phyloP scores from a whole-genome alignment of 2,113 vertebrate genomes.

The Anser cygnoides region DNA sequence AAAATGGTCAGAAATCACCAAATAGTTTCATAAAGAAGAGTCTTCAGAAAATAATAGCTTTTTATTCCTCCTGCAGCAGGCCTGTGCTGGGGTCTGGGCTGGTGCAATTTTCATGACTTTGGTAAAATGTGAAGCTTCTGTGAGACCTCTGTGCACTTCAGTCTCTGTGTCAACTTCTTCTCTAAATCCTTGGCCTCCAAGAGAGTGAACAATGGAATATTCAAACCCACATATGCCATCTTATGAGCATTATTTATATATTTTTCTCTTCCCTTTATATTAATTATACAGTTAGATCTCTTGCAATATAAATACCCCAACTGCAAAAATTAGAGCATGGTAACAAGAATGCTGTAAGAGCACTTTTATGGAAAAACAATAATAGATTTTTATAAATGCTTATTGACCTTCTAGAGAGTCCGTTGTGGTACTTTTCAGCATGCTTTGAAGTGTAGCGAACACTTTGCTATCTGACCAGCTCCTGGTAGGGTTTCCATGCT shows the following conservation, averaged over 20 bases:
- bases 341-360: fast-evolving
- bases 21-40: not conserved
- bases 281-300: not conserved
- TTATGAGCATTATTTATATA: not conserved
- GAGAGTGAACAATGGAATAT: not conserved
- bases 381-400: not conserved
- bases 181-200: not conserved
- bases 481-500: not conserved
- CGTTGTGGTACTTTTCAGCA: not conserved
- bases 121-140: not conserved
- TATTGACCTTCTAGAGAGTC: not conserved
- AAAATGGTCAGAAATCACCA: not conserved
- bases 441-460: not conserved
- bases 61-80: not conserved
- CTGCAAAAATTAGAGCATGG: not conserved
- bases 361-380: not conserved
- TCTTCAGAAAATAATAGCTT: not conserved
- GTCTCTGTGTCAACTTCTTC: not conserved
- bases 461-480: not conserved
- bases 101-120: not conserved
- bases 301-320: not conserved
- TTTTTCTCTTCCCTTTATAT: not conserved
- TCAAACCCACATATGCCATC: not conserved
- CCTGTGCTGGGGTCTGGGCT: not conserved
- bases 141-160: not conserved